Percentiles rank a stretch among this genome's conserved stretches.
phyloP scores from a whole-genome alignment of 2,797 vertebrate species.

The Xenentodon cancila region DNA sequence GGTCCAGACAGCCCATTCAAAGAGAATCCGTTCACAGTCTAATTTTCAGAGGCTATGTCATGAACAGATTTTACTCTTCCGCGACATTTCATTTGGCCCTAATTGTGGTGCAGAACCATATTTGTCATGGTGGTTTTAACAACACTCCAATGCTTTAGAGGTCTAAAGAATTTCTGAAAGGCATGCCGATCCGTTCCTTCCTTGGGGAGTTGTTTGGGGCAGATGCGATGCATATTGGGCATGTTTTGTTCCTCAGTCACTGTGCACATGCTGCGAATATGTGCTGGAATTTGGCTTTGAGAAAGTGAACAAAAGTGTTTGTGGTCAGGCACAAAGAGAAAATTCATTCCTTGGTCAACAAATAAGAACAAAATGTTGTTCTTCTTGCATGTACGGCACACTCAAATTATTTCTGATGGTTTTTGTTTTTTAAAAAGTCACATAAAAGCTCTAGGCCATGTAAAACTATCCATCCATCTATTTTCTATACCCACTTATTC shows the following conservation, averaged over 20 bases:
- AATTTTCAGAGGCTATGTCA: constrained; percentile 35
- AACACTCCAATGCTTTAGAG: constrained; percentile 41
- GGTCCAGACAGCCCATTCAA: constrained; percentile 32
- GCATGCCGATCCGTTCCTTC: constrained; percentile 42
- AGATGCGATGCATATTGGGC: constrained; percentile 61
- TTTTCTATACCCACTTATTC: too few species aligned
- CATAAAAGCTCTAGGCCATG: constrained; percentile 21
- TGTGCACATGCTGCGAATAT: constrained; percentile 29
- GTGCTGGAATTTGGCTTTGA: constrained; percentile 59
- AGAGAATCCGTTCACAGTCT: constrained; percentile 31
- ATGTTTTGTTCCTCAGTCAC: constrained; percentile 62
- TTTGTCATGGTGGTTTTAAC: constrained; percentile 69
- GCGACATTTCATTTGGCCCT: constrained; percentile 43
- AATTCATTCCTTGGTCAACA: constrained; percentile 50
- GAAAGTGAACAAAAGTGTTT: constrained; percentile 71
- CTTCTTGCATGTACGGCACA: constrained; percentile 40
- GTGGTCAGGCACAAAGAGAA: constrained; percentile 60
- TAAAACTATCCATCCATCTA: too few species aligned
- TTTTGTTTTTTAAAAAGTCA: constrained; percentile 8
- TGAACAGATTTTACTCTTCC: constrained; percentile 23
- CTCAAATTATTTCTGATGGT: constrained; percentile 53
- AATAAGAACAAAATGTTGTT: constrained; percentile 53
- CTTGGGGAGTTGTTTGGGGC: constrained; percentile 47
- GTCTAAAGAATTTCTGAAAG: constrained; percentile 52
- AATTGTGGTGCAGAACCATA: constrained; percentile 58